Evolutionary conservation across 2,797 vertebrate genomes (phyloP).

Genomic region (Taeniopygia guttata): DNA sequence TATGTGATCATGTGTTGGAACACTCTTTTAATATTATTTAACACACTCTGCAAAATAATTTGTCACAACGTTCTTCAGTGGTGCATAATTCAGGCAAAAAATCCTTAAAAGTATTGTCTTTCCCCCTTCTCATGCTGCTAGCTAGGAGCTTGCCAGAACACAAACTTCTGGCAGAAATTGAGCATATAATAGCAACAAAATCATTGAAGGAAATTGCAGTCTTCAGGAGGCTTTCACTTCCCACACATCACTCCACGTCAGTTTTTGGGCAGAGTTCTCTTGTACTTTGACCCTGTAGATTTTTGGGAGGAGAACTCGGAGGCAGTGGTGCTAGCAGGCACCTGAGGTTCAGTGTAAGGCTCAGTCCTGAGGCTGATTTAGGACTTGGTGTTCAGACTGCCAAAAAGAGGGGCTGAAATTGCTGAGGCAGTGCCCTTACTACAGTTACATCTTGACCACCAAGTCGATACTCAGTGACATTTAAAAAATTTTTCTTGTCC

Average conservation of each 20-base stretch:
- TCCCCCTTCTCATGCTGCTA: background rate
- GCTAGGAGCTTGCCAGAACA: background rate
- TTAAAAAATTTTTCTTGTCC: background rate
- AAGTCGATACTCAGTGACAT: background rate
- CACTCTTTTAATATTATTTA: background rate
- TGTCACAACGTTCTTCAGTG: background rate
- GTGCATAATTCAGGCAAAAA: background rate
- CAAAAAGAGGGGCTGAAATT: background rate
- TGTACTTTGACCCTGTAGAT: background rate
- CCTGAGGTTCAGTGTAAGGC: background rate
- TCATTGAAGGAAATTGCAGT: background rate
- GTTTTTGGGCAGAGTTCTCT: background rate
- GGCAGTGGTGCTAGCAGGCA: background rate
- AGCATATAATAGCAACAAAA: background rate
- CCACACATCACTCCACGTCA: background rate
- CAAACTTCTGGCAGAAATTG: conserved; percentile 14
- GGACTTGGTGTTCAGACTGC: background rate
- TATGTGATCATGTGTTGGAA: background rate
- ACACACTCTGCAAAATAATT: background rate
- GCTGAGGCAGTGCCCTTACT: background rate
- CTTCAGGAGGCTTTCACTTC: background rate
- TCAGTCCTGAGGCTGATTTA: background rate
- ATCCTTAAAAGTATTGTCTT: background rate
- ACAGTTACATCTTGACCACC: background rate
- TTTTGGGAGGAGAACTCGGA: background rate